phyloP scores from a whole-genome alignment of 2,797 vertebrate species.

The Gymnodraco acuticeps region DNA sequence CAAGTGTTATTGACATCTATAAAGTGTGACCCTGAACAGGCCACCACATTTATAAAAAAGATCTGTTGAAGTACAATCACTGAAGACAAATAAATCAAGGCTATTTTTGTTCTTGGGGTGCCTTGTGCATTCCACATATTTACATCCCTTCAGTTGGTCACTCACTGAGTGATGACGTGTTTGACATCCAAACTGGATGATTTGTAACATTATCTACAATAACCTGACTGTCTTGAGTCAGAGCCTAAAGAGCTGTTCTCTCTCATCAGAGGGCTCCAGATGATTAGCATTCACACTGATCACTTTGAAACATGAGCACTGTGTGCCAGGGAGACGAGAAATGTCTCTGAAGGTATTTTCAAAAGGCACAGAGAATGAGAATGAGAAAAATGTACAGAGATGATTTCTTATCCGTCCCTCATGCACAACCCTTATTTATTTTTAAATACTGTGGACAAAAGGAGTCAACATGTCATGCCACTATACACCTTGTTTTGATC shows the following conservation, averaged over 20 bases:
- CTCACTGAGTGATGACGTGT: too few species aligned
- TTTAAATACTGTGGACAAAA: constrained; percentile 15
- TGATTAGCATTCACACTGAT: background rate
- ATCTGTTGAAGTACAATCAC: too few species aligned
- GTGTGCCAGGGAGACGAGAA: background rate
- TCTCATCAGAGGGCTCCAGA: background rate
- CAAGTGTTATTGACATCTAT: too few species aligned
- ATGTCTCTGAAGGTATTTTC: constrained; percentile 1
- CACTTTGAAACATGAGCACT: background rate
- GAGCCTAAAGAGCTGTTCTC: background rate
- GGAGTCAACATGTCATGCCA: constrained; percentile 25
- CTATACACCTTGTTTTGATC: constrained; percentile 18
- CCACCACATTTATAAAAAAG: too few species aligned
- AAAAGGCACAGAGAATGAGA: background rate
- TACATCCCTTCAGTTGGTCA: too few species aligned
- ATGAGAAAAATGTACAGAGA: too few species aligned
- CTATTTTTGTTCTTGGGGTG: too few species aligned
- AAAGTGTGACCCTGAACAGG: too few species aligned
- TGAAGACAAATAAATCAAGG: too few species aligned
- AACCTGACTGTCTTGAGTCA: background rate
- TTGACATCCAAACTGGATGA: background rate
- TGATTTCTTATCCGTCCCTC: background rate
- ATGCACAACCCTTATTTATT: constrained; percentile 8
- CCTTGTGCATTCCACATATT: too few species aligned
- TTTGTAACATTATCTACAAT: background rate